Base-by-base conservation (phyloP, 2,113 vertebrate genomes). In the Campylomormyrus numenius region DNA sequence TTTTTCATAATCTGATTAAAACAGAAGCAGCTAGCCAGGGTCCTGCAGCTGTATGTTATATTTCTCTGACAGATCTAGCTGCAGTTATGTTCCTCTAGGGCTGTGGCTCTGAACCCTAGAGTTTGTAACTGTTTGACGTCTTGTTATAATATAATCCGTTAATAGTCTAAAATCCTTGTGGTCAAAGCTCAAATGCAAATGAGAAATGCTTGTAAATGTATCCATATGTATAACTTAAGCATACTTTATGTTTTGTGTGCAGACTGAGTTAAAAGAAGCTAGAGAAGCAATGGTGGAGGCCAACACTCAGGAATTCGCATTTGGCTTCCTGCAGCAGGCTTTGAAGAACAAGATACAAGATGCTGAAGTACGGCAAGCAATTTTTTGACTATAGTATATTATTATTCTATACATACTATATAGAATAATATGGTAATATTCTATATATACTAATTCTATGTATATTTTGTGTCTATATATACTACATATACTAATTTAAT, bases 231-330 rank as follows among this genome's bases (percentile, higher is more conserved):
- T 83, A 10, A 46, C 3, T 46, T 9, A 27, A 86, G 10, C 3
- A 0, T 88, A 15, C n/a, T 27, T 45, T 9, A 83, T 62, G 42
- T 9, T n/a, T 86, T 91, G 52, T 89, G 46, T 89, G 1, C 92
- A 96, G 96, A 91, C 92, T 1, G 96, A 96, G 90, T 93, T 96
- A 90, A 95, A 94, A 89, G 90, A 95, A 90, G 95, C 96, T 1
- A 93, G 95, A 31, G 94, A 95, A 27, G 83, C 95, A 53, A 96
- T 96, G 96, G 92, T 96, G 86, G 96, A 96, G 89, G 96, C 96
- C 91, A 96, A 96, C 92, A 95, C 90, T 53, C 96, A 96, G 92
- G 96, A 96, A 89, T 96, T 96, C 3, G 96, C 96, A 91, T 96
- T 96, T 91, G 95, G 93, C 91, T 96, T 93, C 88, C 94, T 96